Percentiles rank a stretch among this genome's conserved stretches.
These are phyloP conservation scores for Spinus pinus DNA, from an alignment of 2,797 vertebrate species.

Conservation along the genomic window DNA sequence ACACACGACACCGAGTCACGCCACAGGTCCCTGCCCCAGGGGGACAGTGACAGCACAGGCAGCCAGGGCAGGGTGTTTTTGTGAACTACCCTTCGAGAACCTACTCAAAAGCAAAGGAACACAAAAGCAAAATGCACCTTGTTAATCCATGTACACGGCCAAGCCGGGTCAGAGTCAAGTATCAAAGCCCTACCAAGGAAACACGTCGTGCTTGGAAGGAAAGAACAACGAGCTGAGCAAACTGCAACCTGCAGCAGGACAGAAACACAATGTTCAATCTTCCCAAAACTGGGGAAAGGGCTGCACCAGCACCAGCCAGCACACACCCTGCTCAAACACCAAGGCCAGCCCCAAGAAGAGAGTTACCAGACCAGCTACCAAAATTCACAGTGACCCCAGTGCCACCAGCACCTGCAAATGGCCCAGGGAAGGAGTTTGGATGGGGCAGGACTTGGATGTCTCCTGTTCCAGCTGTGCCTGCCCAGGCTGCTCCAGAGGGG, in stretches of 20 bases:
- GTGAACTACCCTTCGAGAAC: constrained; percentile 3
- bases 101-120: constrained; percentile 9
- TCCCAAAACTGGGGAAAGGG: neutral
- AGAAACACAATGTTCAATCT: neutral
- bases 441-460: neutral
- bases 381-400: neutral
- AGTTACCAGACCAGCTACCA: neutral
- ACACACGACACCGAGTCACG: constrained; percentile 48
- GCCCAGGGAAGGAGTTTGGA: neutral
- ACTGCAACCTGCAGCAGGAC: neutral
- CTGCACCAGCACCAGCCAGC: neutral
- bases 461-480: neutral
- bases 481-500: neutral
- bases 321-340: neutral
- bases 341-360: neutral
- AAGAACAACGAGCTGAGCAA: neutral
- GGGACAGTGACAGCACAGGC: neutral
- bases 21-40: neutral
- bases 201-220: neutral
- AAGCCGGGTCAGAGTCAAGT: constrained; percentile 40
- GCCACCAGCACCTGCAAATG: neutral
- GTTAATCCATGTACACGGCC: neutral
- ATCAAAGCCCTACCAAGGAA: constrained; percentile 49
- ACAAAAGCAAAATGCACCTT: constrained; percentile 46
- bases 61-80: neutral